Conservation (phyloP, 2,797 vertebrate species). For the Artibeus lituratus region DNA sequence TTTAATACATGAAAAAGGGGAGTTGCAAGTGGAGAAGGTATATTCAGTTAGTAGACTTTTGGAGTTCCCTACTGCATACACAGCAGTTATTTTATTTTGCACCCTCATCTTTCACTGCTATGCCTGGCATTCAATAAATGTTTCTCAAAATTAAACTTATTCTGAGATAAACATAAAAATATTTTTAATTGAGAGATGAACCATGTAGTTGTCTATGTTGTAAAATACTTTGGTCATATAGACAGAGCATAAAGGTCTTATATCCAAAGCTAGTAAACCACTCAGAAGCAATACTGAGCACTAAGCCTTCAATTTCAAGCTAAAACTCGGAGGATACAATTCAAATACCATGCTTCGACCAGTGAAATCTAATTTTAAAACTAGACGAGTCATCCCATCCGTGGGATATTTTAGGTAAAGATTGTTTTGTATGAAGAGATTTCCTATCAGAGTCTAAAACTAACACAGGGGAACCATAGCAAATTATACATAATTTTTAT, state of each 20-base stretch:
- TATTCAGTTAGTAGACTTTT: neutral
- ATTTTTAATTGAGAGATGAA: neutral
- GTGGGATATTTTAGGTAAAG: conserved; percentile 22
- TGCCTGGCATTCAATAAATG: neutral
- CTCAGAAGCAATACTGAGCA: neutral
- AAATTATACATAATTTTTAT: neutral
- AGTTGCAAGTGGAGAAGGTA: neutral
- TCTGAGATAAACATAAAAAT: neutral
- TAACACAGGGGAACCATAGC: neutral
- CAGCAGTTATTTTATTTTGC: neutral
- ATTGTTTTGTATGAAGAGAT: neutral
- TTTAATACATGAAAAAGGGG: neutral
- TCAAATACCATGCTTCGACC: conserved; percentile 2
- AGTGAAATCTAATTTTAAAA: conserved; percentile 48
- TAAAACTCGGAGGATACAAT: conserved; percentile 25
- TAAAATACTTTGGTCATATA: neutral
- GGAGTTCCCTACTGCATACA: neutral
- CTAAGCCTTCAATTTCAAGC: conserved; percentile 56
- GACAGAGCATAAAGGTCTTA: conserved; percentile 15
- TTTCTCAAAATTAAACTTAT: neutral
- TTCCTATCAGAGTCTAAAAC: neutral
- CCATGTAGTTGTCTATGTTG: neutral
- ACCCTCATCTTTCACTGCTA: neutral
- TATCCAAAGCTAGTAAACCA: conserved; percentile 2
- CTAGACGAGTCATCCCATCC: neutral